Evolutionary conservation across 2,113 vertebrate species (phyloP).

Genomic region (Melanotaenia duboulayi): DNA sequence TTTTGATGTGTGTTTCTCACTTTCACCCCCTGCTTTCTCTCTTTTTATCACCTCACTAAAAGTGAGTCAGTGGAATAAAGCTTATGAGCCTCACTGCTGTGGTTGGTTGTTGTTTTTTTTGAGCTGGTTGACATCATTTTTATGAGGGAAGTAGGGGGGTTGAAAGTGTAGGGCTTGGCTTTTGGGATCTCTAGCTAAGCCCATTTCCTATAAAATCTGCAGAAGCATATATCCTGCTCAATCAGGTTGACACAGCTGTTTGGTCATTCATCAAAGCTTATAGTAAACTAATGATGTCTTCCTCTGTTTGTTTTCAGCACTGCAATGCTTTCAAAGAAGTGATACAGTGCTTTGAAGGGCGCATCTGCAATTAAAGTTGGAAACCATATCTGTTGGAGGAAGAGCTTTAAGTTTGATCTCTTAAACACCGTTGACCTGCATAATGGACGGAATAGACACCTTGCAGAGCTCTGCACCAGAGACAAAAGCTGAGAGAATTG

Average conservation of each 20-base stretch:
- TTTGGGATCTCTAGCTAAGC: constrained; percentile 26
- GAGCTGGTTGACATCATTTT: constrained; percentile 68
- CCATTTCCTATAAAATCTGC: constrained; percentile 39
- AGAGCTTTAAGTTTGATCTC: constrained; percentile 9
- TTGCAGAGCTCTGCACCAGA: constrained; percentile 77
- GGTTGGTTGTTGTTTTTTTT: constrained; percentile 49
- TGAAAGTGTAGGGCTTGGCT: constrained; percentile 41
- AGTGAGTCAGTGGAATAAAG: constrained; percentile 49
- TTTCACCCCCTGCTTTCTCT: constrained; percentile 24
- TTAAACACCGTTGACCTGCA: background rate
- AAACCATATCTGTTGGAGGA: constrained; percentile 1
- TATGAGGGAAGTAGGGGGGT: constrained; percentile 30
- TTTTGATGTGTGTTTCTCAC: constrained; percentile 33
- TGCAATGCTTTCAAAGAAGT: constrained; percentile 61
- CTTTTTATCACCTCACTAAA: constrained; percentile 27
- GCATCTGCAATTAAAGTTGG: constrained; percentile 21
- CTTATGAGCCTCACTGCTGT: constrained; percentile 63
- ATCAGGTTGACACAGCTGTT: constrained; percentile 11
- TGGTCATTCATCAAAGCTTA: constrained; percentile 38
- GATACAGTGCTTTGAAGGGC: constrained; percentile 38
- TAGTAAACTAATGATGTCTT: constrained; percentile 36
- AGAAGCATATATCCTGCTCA: background rate
- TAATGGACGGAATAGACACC: constrained; percentile 77
- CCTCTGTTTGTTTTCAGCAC: constrained; percentile 64
- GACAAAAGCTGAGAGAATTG: constrained; percentile 84